These are phyloP conservation scores for Augochlora pura DNA, from an alignment of 1,140 invertebrate genomes.

Conservation along the genomic window DNA sequence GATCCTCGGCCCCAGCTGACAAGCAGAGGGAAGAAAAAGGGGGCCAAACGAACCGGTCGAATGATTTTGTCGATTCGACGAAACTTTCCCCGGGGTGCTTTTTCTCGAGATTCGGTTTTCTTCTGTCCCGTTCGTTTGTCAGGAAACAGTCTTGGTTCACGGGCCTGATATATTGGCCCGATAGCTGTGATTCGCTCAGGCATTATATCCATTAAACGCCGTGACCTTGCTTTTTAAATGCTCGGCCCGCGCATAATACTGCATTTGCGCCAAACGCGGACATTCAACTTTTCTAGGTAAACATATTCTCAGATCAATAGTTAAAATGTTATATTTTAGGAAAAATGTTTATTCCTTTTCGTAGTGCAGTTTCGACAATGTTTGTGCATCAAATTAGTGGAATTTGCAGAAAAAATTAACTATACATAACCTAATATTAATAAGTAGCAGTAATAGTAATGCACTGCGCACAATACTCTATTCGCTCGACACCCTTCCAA, in stretches of 20 bases:
- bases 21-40: not conserved
- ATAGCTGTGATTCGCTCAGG: slow-evolving; percentile 66
- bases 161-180: slow-evolving; percentile 64
- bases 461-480: too few relatives aligned
- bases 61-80: slow-evolving; percentile 50
- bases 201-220: slow-evolving; percentile 69
- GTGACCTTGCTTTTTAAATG: slow-evolving; percentile 56
- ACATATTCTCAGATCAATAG: too few relatives aligned
- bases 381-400: too few relatives aligned
- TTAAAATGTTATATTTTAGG: too few relatives aligned
- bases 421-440: too few relatives aligned
- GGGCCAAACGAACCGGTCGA: slow-evolving; percentile 19
- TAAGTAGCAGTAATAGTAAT: too few relatives aligned
- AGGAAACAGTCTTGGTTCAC: slow-evolving; percentile 28
- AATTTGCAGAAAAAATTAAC: too few relatives aligned
- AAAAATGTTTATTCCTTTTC: too few relatives aligned
- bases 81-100: slow-evolving; percentile 42
- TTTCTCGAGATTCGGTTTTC: slow-evolving; percentile 30
- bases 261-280: not conserved
- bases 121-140: slow-evolving; percentile 27
- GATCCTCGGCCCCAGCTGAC: not conserved
- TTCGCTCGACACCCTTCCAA: too few relatives aligned
- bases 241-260: not conserved
- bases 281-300: too few relatives aligned
- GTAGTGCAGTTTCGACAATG: too few relatives aligned